Evolutionary conservation across 2,888 invertebrate species (phyloP).

Genomic region (Quadriops clusia): DNA sequence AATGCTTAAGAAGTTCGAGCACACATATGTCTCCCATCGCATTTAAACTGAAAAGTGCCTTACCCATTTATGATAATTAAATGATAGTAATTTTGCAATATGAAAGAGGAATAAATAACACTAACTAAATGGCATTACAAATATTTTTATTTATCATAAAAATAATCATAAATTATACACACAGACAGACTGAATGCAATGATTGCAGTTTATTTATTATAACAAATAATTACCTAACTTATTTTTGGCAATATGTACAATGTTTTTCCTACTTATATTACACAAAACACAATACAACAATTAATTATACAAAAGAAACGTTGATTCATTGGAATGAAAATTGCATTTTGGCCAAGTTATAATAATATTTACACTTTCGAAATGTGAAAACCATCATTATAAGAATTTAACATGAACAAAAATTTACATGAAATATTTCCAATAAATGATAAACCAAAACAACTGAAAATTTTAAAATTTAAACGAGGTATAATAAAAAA

Average conservation of each 20-base stretch:
- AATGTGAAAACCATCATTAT: conserved; percentile 8
- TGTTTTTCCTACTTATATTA: conserved; percentile 27
- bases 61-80: too few species aligned
- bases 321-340: conserved; percentile 32
- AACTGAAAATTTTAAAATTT: conserved; percentile 2
- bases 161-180: conserved; percentile 38
- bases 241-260: conserved; percentile 37
- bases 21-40: too few species aligned
- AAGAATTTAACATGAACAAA: conserved; percentile 12
- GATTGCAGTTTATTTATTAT: conserved; percentile 24
- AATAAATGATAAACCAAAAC: conserved; percentile 3
- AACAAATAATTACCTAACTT: conserved; percentile 33
- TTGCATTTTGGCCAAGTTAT: conserved; percentile 23
- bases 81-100: too few species aligned
- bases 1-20: too few species aligned
- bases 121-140: conserved; percentile 29
- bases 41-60: too few species aligned
- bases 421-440: conserved; percentile 13
- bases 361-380: conserved; percentile 20
- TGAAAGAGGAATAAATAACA: too few species aligned
- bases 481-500: conserved; percentile 1
- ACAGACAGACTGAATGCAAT: conserved; percentile 33
- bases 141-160: conserved; percentile 36
- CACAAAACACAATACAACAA: conserved; percentile 35
- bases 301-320: conserved; percentile 24